phyloP scores from a whole-genome alignment of 2,888 invertebrate genomes.

The Apotomis capreana region DNA sequence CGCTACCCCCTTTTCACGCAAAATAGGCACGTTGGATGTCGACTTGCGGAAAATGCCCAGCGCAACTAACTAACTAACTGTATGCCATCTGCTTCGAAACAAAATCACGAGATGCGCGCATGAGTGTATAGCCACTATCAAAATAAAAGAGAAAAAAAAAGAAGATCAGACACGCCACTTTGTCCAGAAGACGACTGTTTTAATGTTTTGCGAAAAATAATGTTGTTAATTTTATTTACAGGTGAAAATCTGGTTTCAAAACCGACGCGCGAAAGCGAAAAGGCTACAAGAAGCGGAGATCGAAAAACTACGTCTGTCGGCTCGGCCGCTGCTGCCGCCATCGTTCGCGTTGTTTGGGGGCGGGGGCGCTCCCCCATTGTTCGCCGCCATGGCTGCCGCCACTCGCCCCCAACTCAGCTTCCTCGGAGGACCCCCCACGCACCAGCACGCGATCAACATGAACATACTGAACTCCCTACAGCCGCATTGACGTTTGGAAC shows the following conservation, averaged over 20 bases:
- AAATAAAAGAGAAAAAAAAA: too few relatives aligned
- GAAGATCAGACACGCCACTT: too few relatives aligned
- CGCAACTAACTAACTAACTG: too few relatives aligned
- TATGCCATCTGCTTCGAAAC: too few relatives aligned
- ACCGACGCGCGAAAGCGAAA: constrained; percentile 97
- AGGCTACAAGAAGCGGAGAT: constrained; percentile 97
- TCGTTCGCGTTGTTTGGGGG: constrained; percentile 88
- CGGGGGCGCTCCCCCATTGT: constrained; percentile 86
- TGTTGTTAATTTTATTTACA: constrained; percentile 65
- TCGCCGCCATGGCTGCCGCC: constrained; percentile 86
- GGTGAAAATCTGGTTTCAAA: constrained; percentile 97
- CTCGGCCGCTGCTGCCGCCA: constrained; percentile 89
- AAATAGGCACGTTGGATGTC: too few relatives aligned
- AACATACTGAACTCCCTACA: constrained; percentile 82
- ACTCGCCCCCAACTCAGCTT: constrained; percentile 84
- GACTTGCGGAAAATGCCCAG: too few relatives aligned
- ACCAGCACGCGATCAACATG: constrained; percentile 82
- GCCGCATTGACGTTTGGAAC: constrained; percentile 82
- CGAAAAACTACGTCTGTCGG: constrained; percentile 94
- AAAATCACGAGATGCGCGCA: too few relatives aligned
- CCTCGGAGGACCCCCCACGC: constrained; percentile 82
- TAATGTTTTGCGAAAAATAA: neutral
- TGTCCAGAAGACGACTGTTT: too few relatives aligned
- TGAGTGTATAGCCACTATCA: too few relatives aligned
- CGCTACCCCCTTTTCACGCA: too few relatives aligned